Conservation (phyloP, 1,140 invertebrate species). For the Danaus plexippus region DNA sequence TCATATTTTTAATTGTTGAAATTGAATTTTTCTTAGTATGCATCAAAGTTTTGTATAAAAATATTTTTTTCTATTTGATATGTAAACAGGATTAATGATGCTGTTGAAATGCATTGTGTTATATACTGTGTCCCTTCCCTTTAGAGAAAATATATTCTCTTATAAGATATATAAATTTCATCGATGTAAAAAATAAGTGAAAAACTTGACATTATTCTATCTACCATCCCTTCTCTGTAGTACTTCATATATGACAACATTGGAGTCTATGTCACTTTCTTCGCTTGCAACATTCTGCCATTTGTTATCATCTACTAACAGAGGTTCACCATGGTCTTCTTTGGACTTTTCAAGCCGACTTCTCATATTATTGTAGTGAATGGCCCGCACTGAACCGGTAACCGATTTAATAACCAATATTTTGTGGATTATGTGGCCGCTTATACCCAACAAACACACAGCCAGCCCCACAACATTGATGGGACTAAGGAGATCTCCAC, state of each 20-base stretch:
- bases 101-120: too few species aligned
- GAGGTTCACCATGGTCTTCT: conserved; percentile 43
- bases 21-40: too few species aligned
- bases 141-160: too few species aligned
- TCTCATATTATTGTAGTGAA: conserved; percentile 45
- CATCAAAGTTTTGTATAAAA: too few species aligned
- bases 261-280: conserved; percentile 62
- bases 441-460: conserved; percentile 91
- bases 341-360: conserved; percentile 30
- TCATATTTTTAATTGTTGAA: too few species aligned
- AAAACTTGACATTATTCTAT: conserved; percentile 17
- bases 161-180: too few species aligned
- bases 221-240: conserved; percentile 55
- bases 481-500: conserved; percentile 86
- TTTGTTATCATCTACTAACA: conserved; percentile 42
- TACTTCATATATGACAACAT: conserved; percentile 55
- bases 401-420: conserved; percentile 55
- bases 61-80: too few species aligned
- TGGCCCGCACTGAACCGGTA: conserved; percentile 33
- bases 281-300: conserved; percentile 37
- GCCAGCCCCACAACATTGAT: conserved; percentile 90
- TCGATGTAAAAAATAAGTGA: too few species aligned
- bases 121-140: too few species aligned
- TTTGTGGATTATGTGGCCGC: conserved; percentile 89
- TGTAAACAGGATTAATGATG: too few species aligned